Base-by-base conservation (phyloP, 2,113 vertebrate genomes). In the Meriones unguiculatus region DNA sequence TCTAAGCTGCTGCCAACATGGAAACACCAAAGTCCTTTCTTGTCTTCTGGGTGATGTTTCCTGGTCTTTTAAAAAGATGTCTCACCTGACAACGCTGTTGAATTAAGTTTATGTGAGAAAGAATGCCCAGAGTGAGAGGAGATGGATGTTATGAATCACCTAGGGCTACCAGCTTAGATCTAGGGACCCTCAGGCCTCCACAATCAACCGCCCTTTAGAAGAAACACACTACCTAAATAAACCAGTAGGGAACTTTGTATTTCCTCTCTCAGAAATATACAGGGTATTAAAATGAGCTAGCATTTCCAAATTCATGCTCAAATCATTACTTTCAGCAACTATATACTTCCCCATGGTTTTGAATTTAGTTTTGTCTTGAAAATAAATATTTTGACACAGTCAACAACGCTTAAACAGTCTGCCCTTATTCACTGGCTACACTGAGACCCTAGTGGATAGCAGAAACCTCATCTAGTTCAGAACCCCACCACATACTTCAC, bases 231-330 rank as follows among this genome's bases (percentile, higher is more conserved):
- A 54, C 65, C 77, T 5, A 2, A 0, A 82, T 4, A 2, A 0
- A 89, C 6, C 30, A 87, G 22, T 7, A 94, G 89, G n/a, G 25
- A 77, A 72, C 24, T 59, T 30, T 73, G 12, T 24, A 41, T 93
- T 38, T 46, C 35, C 9, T 46, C 28, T 54, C 10, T 64, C 41
- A 38, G 3, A 57, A 59, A 62, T 84, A 75, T 35, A 91, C 38
- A 90, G 75, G 25, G 7, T 13, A 69, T 38, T 69, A 57, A 41
- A 70, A 89, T 13, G 38, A 92, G n/a, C 8, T 7, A 7, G 14
- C 5, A 72, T 64, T 92, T 96, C 52, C 85, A 91, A 97, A 89
- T 1, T 67, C 96, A 89, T 30, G 65, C 24, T 90, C n/a, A 84
- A 78, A 76, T 62, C 67, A 54, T 64, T 81, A 54, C 28, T 87